Base-by-base conservation (phyloP, 2,888 invertebrate species). In the Melieria omissa region DNA sequence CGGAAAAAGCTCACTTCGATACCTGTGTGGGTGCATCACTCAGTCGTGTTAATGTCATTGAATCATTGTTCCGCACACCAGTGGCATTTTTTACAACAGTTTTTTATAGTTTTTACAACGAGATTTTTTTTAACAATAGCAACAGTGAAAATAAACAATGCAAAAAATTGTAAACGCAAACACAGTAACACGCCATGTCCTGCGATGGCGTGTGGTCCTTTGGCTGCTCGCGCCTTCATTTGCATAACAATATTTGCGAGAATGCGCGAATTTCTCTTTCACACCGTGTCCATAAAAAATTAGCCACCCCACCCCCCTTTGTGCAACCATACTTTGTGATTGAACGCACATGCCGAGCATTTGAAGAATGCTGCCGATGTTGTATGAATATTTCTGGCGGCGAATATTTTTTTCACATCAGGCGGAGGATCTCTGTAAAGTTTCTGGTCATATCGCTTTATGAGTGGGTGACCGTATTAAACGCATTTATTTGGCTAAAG, bases 321-420 rank as follows among this genome's bases (percentile, higher is more conserved):
- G 12, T 52, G 12, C 14, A 6, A 6, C 6, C 9, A n/a, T 52
- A 5, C 14, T 52, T 52, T 52, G 12, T 52, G 52, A 5, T 52
- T 52, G 14, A 52, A 52, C 52, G 52, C 9, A 52, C 52, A 52
- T 52, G 52, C 9, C 14, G 52, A 52, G 52, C 52, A 52, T 52
- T 52, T 52, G 12, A 52, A 52, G 14, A 52, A 49, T 49, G 12
- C 12, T 3, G 49, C 1, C 49, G 14, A 52, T 52, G 14, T 52
- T 52, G 52, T 52, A 52, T 3, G 29, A 29, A 3, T 3, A 29
- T 29, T 29, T 29, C 29, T 29, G 2, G 29, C 29, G 29, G 29
- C 29, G 29, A 29, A 1, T 1, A 29, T 29, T 29, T 29, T 29
- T 29, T 29, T 29, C 29, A 29, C 29, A 29, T 29, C 29, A 29